Evolutionary conservation across 1,140 invertebrate species (phyloP).

Genomic region (Hylyphantes graminicola): DNA sequence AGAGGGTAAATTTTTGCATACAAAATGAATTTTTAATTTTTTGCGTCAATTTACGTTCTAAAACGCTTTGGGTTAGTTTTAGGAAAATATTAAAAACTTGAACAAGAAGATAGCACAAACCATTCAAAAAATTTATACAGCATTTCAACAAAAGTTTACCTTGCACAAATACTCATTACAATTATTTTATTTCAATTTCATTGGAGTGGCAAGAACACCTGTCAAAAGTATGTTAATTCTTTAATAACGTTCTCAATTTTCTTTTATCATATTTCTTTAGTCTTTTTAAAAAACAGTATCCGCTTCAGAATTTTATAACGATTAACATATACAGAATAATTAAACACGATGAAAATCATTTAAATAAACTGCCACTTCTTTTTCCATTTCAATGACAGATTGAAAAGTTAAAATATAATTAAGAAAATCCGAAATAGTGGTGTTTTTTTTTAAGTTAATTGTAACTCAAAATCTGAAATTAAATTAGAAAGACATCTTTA

Average conservation of each 20-base stretch:
- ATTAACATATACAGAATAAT: constrained; percentile 11
- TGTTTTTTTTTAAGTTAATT: constrained; percentile 2
- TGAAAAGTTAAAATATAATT: neutral
- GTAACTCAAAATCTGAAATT: constrained; percentile 15
- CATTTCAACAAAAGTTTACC: no score
- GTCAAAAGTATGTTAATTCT: neutral
- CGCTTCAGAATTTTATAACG: neutral
- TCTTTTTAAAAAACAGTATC: constrained; percentile 9
- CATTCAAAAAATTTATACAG: no score
- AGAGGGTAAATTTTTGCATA: no score
- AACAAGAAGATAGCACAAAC: no score
- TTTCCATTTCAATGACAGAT: constrained; percentile 21
- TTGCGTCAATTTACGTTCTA: no score
- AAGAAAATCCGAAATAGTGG: neutral
- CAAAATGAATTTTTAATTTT: no score
- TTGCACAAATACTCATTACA: neutral
- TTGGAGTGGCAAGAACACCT: no score
- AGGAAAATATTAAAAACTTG: no score
- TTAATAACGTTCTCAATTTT: neutral
- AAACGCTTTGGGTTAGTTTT: no score
- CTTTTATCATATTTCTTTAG: neutral
- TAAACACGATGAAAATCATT: constrained; percentile 24
- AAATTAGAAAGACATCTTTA: constrained; percentile 18
- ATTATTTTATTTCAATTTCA: neutral
- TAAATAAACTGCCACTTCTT: constrained; percentile 11